A percentile compares a stretch with the other conserved stretches of the same genome.
phyloP scores from a whole-genome alignment of 2,113 vertebrate species.

The Coptodon rendalli region DNA sequence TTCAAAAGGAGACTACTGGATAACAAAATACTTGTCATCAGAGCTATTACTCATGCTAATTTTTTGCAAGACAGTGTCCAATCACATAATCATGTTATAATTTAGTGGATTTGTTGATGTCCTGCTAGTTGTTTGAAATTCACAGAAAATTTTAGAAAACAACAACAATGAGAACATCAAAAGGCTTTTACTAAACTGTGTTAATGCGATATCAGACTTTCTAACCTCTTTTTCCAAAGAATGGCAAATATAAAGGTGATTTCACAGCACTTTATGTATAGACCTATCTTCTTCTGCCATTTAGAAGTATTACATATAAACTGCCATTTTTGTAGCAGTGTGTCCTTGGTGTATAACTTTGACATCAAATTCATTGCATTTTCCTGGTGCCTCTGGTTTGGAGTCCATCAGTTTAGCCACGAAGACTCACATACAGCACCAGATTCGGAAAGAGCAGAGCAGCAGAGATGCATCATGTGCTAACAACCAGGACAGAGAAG shows the following conservation, averaged over 20 bases:
- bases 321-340: background rate
- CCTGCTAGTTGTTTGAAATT: background rate
- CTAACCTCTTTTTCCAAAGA: background rate
- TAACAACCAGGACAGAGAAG: constrained; percentile 13
- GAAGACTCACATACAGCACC: background rate
- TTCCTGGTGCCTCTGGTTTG: background rate
- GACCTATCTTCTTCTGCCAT: background rate
- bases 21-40: background rate
- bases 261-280: background rate
- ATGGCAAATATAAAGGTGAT: background rate
- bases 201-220: background rate
- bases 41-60: background rate
- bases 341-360: background rate
- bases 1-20: background rate
- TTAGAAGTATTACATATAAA: background rate
- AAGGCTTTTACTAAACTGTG: background rate
- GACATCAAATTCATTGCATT: background rate
- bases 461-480: constrained; percentile 24
- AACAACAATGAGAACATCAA: background rate
- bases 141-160: background rate
- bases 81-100: background rate
- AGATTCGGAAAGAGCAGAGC: background rate
- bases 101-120: background rate
- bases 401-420: background rate
- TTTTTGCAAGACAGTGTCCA: background rate